These are phyloP conservation scores for Hemibagrus guttatus DNA, from an alignment of 2,797 vertebrate species.

Conservation along the genomic window DNA sequence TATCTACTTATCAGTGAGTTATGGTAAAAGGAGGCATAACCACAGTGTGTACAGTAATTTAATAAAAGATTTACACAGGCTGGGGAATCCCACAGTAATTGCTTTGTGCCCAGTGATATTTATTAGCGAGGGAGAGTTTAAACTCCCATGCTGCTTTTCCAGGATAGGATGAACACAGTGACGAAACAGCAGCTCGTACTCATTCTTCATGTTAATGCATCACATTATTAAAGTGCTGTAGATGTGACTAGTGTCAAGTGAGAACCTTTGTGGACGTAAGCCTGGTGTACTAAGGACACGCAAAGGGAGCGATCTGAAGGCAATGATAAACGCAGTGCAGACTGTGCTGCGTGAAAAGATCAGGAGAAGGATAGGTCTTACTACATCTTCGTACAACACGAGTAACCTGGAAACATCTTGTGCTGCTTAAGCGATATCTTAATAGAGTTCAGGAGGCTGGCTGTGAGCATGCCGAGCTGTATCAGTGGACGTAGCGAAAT, in stretches of 20 bases:
- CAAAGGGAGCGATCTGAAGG: not conserved
- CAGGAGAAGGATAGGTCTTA: not conserved
- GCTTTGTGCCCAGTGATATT: not conserved
- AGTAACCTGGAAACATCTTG: not conserved
- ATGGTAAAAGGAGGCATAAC: not conserved
- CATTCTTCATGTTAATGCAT: not conserved
- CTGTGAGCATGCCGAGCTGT: no score
- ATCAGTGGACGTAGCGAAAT: no score
- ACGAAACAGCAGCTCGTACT: not conserved
- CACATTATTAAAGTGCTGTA: not conserved
- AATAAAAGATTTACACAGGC: conserved; percentile 6
- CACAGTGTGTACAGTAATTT: not conserved
- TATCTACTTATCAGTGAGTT: conserved; percentile 12
- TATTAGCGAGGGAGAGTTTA: not conserved
- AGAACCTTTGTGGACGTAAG: not conserved
- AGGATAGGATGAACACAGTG: not conserved
- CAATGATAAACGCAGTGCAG: not conserved
- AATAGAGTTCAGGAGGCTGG: no score
- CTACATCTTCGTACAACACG: not conserved
- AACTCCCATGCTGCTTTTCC: not conserved
- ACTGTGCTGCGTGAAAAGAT: not conserved
- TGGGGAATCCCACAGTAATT: conserved; percentile 4
- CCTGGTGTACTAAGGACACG: not conserved
- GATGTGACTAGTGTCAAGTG: not conserved
- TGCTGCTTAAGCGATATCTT: no score